Base-by-base conservation (phyloP, 2,888 invertebrate species). In the Lathronympha strigana region DNA sequence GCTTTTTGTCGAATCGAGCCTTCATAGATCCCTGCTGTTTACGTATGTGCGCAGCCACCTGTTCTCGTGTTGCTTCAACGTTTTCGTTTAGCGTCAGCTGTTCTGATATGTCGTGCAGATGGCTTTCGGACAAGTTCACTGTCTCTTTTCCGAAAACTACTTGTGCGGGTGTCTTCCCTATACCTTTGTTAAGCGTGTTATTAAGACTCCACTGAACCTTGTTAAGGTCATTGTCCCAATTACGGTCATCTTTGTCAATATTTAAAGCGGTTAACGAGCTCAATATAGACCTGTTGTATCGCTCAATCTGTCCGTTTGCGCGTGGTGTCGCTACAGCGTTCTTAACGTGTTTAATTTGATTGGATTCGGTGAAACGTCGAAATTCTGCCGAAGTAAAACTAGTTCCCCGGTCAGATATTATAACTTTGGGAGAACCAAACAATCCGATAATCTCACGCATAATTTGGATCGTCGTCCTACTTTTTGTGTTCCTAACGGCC, bases 171-270 rank as follows among this genome's bases (percentile, higher is more conserved):
- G 54, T 38, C 40, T 62, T 68, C 11, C 63, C 66, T 6, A 55
- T 68, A n/a, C 40, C 33, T 25, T 63, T 55, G 17, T 68, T 68
- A 8, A 68, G 9, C 0, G 67, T 68, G 17, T 68, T 68, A 28
- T 68, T 68, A 47, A 68, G 33, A 15, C 64, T 64, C 64, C 68
- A 66, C 31, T 68, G 68, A 13, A 68, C 11, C 40, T 60, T 57
- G 6, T 1, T 25, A 3, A 66, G 1, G 1, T 66, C 40, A 0
- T 0, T 11, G 25, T 68, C 68, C 68, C 68, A 66, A 11, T 68
- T 58, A 15, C 38, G 25, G 4, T 68, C 68, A 17, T 68, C 51
- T 5, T 21, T 19, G 1, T 47, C 64, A 11, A 61, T 57, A 17
- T 61, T 61, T 40, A 54, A 25, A 1, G 68, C 61, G 1, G 68